Percentiles rank a stretch among this genome's conserved stretches.
phyloP scores from a whole-genome alignment of 2,888 invertebrate species.

The Gortyna flavago region DNA sequence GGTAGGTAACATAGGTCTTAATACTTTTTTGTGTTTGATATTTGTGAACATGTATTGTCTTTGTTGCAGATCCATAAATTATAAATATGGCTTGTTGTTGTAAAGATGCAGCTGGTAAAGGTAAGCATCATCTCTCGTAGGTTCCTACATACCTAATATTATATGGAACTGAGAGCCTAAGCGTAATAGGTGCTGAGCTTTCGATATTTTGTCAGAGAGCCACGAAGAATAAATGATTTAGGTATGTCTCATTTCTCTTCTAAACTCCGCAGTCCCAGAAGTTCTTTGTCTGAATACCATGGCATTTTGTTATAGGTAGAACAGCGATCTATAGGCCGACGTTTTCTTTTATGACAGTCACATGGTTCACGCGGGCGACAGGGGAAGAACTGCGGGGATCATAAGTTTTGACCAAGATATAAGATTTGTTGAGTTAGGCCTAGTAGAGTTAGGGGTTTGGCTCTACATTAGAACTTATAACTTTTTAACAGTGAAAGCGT shows the following conservation, averaged over 20 bases:
- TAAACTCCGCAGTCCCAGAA: neutral
- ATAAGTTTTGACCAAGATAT: neutral
- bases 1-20: neutral
- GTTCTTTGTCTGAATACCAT: neutral
- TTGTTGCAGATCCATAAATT: conserved; percentile 36
- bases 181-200: neutral
- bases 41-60: neutral
- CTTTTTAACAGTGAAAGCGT: neutral
- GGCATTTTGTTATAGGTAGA: neutral
- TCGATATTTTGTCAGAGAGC: neutral
- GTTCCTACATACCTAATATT: conserved; percentile 1
- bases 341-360: neutral
- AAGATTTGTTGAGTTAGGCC: neutral
- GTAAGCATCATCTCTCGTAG: conserved; percentile 36
- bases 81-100: conserved; percentile 68
- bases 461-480: neutral
- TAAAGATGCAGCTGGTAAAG: conserved; percentile 55
- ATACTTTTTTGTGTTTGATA: neutral
- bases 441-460: neutral
- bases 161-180: neutral
- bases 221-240: neutral
- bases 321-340: neutral
- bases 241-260: neutral
- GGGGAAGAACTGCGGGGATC: neutral
- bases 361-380: neutral